Evolutionary conservation across 2,113 vertebrate genomes (phyloP), one percentile per base, ranked within the genome.

Genomic region (Heloderma charlesbogerti): DNA sequence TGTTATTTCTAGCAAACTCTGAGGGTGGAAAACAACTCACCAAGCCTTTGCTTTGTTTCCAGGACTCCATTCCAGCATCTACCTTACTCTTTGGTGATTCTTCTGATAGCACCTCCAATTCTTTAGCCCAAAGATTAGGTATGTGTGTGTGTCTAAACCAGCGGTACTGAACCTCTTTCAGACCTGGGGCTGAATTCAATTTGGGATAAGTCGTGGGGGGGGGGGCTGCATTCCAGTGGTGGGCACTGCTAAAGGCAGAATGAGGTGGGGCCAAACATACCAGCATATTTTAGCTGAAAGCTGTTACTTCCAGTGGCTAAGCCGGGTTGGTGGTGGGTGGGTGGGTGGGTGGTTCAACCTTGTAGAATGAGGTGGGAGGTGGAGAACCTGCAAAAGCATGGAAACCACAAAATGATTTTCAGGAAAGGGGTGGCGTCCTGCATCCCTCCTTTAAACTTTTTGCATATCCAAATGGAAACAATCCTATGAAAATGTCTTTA

Each of bases 101-200:
- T 0, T 99, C 99, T 1, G 98, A 99, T 82, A 98, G 98, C 0
- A 96, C 98, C 51, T 96, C 98, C 4, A 98, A 93, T 25, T 98
- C 98, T 82, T 95, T 99, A 66, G 98, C 99, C 31, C 98, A 98
- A 96, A 98, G 98, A 97, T 96, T 99, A 95, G 98, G 99, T 99
- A 97, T 96, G 45, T 25, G 37, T 0, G 13, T 0, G 18, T 12
- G 40, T 89, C n/a, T 45, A 66, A 79, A 88, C 40, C 4, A 34
- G 13, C 7, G 8, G 25, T 40, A 25, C 16, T 20, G 60, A 63
- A 60, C 57, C 57, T 15, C 57, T 60, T 48, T 60, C 57, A 60
- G 57, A 9, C 57, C 16, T 15, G 3, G 16, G 12, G 12, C 57
- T 13, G 18, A 63, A 63, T 63, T 63, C 20, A 20, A 20, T 63